phyloP scores from a whole-genome alignment of 2,797 vertebrate species.

The Silurus lanzhouensis region DNA sequence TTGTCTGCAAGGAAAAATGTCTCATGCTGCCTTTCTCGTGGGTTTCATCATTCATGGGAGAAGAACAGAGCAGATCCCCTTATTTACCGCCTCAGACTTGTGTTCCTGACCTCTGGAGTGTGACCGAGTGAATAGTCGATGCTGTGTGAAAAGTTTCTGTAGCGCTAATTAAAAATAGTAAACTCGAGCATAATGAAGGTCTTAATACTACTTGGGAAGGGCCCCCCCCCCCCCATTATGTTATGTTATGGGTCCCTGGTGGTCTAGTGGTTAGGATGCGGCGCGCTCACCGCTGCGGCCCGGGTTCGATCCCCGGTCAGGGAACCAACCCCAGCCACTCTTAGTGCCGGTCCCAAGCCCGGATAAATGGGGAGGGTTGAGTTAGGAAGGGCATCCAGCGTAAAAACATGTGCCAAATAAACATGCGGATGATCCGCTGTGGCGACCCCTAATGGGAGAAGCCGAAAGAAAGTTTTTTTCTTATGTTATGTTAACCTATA shows the following conservation, averaged over 20 bases:
- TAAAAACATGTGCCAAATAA: too few species aligned
- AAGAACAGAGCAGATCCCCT: not conserved
- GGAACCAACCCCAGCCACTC: too few species aligned
- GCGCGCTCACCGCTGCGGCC: too few species aligned
- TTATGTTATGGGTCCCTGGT: too few species aligned
- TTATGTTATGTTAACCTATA: not conserved
- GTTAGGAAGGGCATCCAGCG: too few species aligned
- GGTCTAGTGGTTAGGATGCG: too few species aligned
- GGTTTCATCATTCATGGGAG: constrained; percentile 36
- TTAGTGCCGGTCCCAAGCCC: too few species aligned
- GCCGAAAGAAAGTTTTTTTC: not conserved
- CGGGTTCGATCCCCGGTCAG: too few species aligned
- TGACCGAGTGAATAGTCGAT: not conserved
- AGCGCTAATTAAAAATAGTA: not conserved
- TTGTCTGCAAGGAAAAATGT: constrained; percentile 14
- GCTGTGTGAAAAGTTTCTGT: not conserved
- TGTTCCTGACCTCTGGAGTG: not conserved
- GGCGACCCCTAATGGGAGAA: too few species aligned
- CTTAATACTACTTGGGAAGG: not conserved
- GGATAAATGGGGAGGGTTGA: too few species aligned
- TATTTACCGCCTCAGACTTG: not conserved
- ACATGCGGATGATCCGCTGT: too few species aligned
- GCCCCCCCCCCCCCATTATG: too few species aligned
- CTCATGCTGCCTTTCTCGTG: constrained; percentile 19
- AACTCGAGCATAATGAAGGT: not conserved